Evolutionary conservation across 2,888 invertebrate genomes (phyloP), one percentile per base, ranked within the genome.

Genomic region (Hartigia nigra): DNA sequence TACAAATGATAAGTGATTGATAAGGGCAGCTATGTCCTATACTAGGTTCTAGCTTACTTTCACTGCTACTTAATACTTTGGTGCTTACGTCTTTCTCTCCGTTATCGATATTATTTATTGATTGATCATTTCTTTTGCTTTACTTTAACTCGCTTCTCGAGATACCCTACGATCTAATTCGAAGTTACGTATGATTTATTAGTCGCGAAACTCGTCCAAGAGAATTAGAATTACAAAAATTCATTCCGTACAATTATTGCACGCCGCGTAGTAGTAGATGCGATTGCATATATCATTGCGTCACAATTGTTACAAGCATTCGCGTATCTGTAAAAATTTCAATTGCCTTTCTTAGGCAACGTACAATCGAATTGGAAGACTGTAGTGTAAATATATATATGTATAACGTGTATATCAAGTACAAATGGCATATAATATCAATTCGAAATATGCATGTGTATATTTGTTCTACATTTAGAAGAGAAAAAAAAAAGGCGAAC

Each of bases 41-140:
- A 23, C 55, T 72, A 32, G 34, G 12, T 31, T 34, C 72, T 72
- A 72, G 31, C 72, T 23, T 36, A 75, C 32, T 34, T 75, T 32
- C 34, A 12, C 32, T 75, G 31, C 35, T 75, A 87, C 82, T 86
- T 87, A 88, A 87, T 84, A 88, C 88, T 88, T 88, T 88, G 88
- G 88, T 83, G 87, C 85, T 87, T 75, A 75, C 39, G 76, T 79
- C 81, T 76, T 72, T 76, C 55, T 69, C 77, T 78, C 36, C 23
- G 55, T 55, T 55, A 55, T 23, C 9, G 55, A 55, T 55, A 55
- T 55, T 55, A 55, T 9, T 55, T 9, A 9, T 55, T 55, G 55
- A 55, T 55, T 55, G 23, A 55, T 55, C 2, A 23, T 55, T 36
- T 12, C 23, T 55, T 34, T 34, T 34, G 3, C 4, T 55, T 9